Percentiles rank a stretch among this genome's conserved stretches.
Evolutionary conservation across 1,140 invertebrate species (phyloP).

Genomic region (Rhysida immarginata): DNA sequence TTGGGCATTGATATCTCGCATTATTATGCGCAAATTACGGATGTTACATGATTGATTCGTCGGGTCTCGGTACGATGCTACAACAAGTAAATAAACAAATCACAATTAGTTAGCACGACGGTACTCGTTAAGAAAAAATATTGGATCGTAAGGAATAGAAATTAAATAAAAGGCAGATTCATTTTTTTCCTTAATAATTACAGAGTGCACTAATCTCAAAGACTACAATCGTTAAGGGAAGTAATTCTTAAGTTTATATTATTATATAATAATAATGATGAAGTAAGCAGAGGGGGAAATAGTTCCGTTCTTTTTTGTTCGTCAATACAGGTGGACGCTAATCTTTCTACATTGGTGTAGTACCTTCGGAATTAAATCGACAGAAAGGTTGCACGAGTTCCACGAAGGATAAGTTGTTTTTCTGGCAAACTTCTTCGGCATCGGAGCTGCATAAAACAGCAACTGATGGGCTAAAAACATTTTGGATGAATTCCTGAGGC

Average conservation of each 20-base stretch:
- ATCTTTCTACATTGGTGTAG: constrained; percentile 10
- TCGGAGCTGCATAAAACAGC: constrained; percentile 64
- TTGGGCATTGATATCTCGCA: constrained; percentile 62
- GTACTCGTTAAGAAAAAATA: no score
- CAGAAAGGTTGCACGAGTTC: constrained; percentile 83
- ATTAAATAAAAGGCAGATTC: no score
- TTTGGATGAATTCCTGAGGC: constrained; percentile 70
- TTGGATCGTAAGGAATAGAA: no score
- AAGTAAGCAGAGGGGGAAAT: no score
- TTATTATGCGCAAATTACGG: constrained; percentile 60
- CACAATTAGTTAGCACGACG: no score
- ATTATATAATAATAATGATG: no score
- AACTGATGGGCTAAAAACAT: constrained; percentile 73
- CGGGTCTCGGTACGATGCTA: constrained; percentile 68
- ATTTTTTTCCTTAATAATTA: no score
- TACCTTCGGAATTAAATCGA: constrained; percentile 58
- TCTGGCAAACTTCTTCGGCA: constrained; percentile 66
- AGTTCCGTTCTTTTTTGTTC: no score
- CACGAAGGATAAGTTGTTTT: constrained; percentile 79
- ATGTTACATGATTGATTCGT: constrained; percentile 51
- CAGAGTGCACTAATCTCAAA: no score
- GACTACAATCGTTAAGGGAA: no score
- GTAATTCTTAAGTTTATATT: no score
- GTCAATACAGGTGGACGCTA: not conserved
- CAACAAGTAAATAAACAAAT: no score